Percentiles rank a stretch among this genome's conserved stretches.
Evolutionary conservation across 1,140 invertebrate genomes (phyloP).

Genomic region (Globodera ellingtonae): DNA sequence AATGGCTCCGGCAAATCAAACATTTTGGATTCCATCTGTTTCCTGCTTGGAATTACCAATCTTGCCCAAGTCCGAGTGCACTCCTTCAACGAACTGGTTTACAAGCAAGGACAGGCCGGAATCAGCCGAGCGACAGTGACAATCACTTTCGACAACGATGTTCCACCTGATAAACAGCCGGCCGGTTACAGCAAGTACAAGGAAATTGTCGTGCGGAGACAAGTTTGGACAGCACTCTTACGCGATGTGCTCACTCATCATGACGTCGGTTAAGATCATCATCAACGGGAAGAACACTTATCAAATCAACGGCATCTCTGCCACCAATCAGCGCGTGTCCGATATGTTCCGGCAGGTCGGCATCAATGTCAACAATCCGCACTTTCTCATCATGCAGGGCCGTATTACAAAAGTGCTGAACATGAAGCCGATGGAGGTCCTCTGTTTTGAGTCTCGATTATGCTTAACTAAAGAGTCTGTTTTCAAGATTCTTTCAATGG

Average conservation of each 20-base stretch:
- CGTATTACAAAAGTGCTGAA: slow-evolving; percentile 97
- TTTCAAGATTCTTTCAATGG: slow-evolving; percentile 85
- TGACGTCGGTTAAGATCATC: slow-evolving; percentile 67
- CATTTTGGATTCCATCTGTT: slow-evolving; percentile 96
- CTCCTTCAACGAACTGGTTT: slow-evolving; percentile 78
- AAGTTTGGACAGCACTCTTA: slow-evolving; percentile 69
- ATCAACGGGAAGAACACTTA: slow-evolving; percentile 81
- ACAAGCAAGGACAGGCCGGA: slow-evolving; percentile 94
- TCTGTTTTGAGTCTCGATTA: slow-evolving; percentile 39
- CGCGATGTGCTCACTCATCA: slow-evolving; percentile 21
- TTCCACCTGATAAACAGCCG: slow-evolving; percentile 76
- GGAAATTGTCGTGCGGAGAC: slow-evolving; percentile 89
- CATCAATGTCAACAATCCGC: slow-evolving; percentile 97
- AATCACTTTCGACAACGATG: slow-evolving; percentile 89
- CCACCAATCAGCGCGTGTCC: slow-evolving; percentile 83
- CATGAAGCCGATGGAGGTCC: slow-evolving; percentile 93
- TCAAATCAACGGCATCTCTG: slow-evolving; percentile 87
- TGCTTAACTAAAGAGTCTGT: slow-evolving; percentile 18
- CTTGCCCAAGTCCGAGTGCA: slow-evolving; percentile 74
- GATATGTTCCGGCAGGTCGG: slow-evolving; percentile 95
- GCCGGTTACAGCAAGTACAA: slow-evolving; percentile 87
- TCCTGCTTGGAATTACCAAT: slow-evolving; percentile 93
- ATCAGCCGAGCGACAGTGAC: slow-evolving; percentile 93
- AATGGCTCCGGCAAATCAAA: slow-evolving; percentile 99
- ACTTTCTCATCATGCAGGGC: slow-evolving; percentile 98